Evolutionary conservation across 1,140 invertebrate genomes (phyloP).

Genomic region (Conus betulinus): DNA sequence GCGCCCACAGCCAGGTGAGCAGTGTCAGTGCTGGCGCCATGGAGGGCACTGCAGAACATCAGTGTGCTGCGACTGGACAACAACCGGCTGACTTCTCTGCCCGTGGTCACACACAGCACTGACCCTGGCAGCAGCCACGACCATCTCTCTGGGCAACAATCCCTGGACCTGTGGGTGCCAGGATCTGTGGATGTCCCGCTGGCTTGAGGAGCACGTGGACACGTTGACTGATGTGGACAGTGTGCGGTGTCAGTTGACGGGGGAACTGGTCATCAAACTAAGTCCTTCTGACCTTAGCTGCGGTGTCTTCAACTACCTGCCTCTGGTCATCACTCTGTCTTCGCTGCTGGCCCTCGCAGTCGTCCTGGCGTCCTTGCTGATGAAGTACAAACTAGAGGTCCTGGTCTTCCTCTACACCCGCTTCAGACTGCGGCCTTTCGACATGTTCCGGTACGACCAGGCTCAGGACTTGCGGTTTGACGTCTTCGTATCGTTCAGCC

Average conservation of each 20-base stretch:
- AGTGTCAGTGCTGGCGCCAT: conserved; percentile 42
- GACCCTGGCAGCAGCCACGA: conserved; percentile 32
- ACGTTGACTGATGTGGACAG: conserved; percentile 12
- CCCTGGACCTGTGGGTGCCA: conserved; percentile 46
- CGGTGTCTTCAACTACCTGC: conserved; percentile 22
- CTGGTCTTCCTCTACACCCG: conserved; percentile 43
- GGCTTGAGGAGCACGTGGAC: conserved; percentile 33
- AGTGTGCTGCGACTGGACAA: conserved; percentile 39
- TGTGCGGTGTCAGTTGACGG: conserved; percentile 33
- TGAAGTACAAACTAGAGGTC: conserved; percentile 41
- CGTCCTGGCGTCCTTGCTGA: conserved; percentile 25
- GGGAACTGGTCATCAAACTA: conserved; percentile 35
- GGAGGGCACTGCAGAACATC: conserved; percentile 40
- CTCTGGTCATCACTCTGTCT: conserved; percentile 29
- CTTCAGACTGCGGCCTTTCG: conserved; percentile 37
- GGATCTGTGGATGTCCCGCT: conserved; percentile 43
- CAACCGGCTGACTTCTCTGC: conserved; percentile 42
- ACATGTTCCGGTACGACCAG: conserved; percentile 37
- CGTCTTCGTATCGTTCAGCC: conserved; percentile 94
- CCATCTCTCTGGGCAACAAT: conserved; percentile 46
- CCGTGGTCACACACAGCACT: conserved; percentile 33
- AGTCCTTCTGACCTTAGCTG: conserved; percentile 39
- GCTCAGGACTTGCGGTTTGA: conserved; percentile 80
- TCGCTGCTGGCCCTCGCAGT: conserved; percentile 30
- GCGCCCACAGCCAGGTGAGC: conserved; percentile 22